These are phyloP conservation scores for Pan paniscus DNA, from an alignment of 2,113 vertebrate species.

Conservation along the genomic window DNA sequence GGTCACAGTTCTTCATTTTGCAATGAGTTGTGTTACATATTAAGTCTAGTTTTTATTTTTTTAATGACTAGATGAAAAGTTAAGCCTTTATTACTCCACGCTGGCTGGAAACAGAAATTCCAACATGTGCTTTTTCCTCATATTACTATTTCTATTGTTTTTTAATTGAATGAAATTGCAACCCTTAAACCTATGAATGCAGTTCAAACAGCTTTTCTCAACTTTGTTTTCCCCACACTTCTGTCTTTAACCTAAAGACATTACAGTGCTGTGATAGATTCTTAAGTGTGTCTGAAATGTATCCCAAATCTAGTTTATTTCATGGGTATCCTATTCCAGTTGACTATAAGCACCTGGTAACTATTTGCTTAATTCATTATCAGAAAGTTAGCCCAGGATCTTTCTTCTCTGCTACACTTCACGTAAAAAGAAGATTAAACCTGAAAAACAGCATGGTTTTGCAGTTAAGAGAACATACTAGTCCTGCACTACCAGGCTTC, in stretches of 20 bases:
- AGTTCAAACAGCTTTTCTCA: not conserved
- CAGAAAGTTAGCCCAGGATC: not conserved
- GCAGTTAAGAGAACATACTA: too few species aligned
- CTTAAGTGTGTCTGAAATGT: not conserved
- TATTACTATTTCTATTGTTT: not conserved
- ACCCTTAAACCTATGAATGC: not conserved
- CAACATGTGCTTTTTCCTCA: not conserved
- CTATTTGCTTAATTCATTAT: not conserved
- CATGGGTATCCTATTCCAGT: not conserved
- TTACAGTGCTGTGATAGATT: not conserved
- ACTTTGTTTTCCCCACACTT: not conserved
- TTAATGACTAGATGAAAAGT: not conserved
- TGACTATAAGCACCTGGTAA: not conserved
- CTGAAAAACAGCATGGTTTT: not conserved
- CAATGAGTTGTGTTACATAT: not conserved
- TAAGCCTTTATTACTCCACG: too few species aligned
- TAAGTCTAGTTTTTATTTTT: not conserved
- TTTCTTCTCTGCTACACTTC: not conserved
- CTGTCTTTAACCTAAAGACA: not conserved
- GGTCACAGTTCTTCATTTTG: not conserved
- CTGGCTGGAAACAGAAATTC: not conserved
- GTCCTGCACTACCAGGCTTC: fast-evolving
- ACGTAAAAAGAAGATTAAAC: not conserved
- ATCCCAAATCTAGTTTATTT: not conserved
- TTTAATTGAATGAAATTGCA: not conserved